Evolutionary conservation across 2,797 vertebrate species (phyloP).

Genomic region (Ambastaia sidthimunki): DNA sequence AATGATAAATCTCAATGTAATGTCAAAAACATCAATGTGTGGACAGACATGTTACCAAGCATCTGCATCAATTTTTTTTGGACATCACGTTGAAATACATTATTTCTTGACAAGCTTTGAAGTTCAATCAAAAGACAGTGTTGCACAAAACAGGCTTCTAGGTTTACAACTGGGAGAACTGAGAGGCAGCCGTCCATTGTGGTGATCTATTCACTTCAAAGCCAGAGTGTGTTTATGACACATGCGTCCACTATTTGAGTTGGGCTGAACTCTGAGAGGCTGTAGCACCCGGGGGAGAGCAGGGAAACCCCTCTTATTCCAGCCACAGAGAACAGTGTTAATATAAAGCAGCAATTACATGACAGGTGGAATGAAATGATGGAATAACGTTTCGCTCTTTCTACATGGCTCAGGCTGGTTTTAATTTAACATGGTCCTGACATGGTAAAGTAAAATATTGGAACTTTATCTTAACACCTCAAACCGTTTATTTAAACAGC

Average conservation of each 20-base stretch:
- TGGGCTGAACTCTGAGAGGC: slow-evolving; percentile 43
- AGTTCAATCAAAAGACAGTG: slow-evolving; percentile 53
- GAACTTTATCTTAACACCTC: slow-evolving; percentile 11
- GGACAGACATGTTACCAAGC: neutral
- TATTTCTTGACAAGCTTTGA: slow-evolving; percentile 65
- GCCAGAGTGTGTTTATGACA: slow-evolving; percentile 64
- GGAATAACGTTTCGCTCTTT: slow-evolving; percentile 40
- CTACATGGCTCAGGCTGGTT: slow-evolving; percentile 12
- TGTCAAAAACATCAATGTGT: neutral
- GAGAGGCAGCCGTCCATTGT: slow-evolving; percentile 61
- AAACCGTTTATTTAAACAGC: neutral
- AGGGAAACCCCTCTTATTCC: slow-evolving; percentile 63
- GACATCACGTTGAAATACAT: slow-evolving; percentile 61
- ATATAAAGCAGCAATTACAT: slow-evolving; percentile 47
- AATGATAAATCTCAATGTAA: too few species aligned
- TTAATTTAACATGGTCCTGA: slow-evolving; percentile 32
- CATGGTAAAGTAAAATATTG: slow-evolving; percentile 12
- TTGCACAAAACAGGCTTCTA: slow-evolving; percentile 66
- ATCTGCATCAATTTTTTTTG: slow-evolving; percentile 39
- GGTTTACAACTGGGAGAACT: slow-evolving; percentile 67
- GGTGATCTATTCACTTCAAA: slow-evolving; percentile 60
- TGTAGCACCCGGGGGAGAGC: slow-evolving; percentile 69
- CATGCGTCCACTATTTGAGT: slow-evolving; percentile 59
- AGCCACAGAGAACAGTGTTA: slow-evolving; percentile 19
- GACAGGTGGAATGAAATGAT: slow-evolving; percentile 25